Base-by-base conservation (phyloP, 2,888 invertebrate species). In the Trachelus tabidus region DNA sequence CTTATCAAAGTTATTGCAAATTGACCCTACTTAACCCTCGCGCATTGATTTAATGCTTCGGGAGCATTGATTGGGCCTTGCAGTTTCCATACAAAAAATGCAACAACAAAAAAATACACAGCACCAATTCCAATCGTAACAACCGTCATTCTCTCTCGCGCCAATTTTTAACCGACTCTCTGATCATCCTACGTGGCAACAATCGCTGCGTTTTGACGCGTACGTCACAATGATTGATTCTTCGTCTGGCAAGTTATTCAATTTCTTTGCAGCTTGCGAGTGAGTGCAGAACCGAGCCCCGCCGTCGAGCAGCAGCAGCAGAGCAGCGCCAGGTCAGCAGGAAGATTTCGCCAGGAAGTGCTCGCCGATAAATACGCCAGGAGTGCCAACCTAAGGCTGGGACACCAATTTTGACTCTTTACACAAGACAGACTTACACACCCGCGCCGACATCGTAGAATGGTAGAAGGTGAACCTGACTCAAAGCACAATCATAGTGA, bases 391-490 rank as follows among this genome's bases (percentile, higher is more conserved):
- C 81, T 80, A 81, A 83, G 84, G 81, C 77, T 82, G 78, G 79
- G 81, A 83, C 85, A 75, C 79, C 77, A 81, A 83, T 80, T 86
- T 80, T 89, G 85, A 88, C 79, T 87, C 77, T 76, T 83, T 85
- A 81, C 82, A 77, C 82, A 87, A 89, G 89, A 85, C 90, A 89
- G 88, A 89, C 89, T 89, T 81, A 87, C 83, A 81, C 85, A 89
- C 89, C 88, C 87, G 89, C 87, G 88, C 86, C 88, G 91, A 92
- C 88, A 93, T 90, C 93, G 91, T 96, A 96, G 96, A 95, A 96
- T 96, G 96, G 96, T 96, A 96, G 96, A 96, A 96, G 94, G 95
- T 96, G 96, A 96, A 94, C 94, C 94, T 93, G 94, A 94, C 92
- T 94, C 94, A 92, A 96, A 95, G 94, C 94, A 95, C 94, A 94